These are phyloP conservation scores for Microctonus brassicae DNA, from an alignment of 2,888 invertebrate species.

Conservation along the genomic window DNA sequence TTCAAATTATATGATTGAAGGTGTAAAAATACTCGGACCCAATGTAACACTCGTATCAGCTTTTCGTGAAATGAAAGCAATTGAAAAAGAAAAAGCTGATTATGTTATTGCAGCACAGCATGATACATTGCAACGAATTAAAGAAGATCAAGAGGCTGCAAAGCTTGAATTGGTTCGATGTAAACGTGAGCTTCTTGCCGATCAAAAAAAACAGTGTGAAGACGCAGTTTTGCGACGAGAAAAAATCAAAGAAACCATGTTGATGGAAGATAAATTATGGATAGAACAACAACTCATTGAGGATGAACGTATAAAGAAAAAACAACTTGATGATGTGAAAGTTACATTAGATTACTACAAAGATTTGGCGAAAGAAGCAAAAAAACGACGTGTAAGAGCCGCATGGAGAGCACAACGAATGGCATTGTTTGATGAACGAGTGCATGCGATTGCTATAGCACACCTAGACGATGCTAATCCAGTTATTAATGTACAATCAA, in stretches of 20 bases:
- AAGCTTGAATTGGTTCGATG: conserved; percentile 48
- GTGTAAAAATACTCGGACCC: conserved; percentile 62
- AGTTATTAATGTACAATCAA: not conserved
- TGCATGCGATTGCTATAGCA: conserved; percentile 44
- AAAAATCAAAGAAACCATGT: conserved; percentile 52
- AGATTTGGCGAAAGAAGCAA: conserved; percentile 75
- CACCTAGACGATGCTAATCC: conserved; percentile 30
- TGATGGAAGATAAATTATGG: conserved; percentile 56
- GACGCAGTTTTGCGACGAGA: conserved; percentile 55
- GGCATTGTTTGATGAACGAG: conserved; percentile 58
- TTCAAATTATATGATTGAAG: conserved; percentile 72
- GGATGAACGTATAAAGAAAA: conserved; percentile 53
- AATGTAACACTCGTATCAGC: conserved; percentile 57
- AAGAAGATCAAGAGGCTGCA: conserved; percentile 54
- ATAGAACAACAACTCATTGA: conserved; percentile 48
- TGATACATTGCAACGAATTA: conserved; percentile 54
- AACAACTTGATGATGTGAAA: conserved; percentile 55
- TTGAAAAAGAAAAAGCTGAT: conserved; percentile 55
- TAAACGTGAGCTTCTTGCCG: conserved; percentile 56
- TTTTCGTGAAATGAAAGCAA: conserved; percentile 55
- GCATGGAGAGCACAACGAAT: conserved; percentile 73
- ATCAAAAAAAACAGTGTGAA: conserved; percentile 60
- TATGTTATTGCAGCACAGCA: conserved; percentile 58
- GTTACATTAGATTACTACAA: conserved; percentile 77
- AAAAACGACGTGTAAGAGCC: conserved; percentile 73